These are phyloP conservation scores for Nymphalis urticae DNA, from an alignment of 2,888 invertebrate genomes.

Conservation along the genomic window DNA sequence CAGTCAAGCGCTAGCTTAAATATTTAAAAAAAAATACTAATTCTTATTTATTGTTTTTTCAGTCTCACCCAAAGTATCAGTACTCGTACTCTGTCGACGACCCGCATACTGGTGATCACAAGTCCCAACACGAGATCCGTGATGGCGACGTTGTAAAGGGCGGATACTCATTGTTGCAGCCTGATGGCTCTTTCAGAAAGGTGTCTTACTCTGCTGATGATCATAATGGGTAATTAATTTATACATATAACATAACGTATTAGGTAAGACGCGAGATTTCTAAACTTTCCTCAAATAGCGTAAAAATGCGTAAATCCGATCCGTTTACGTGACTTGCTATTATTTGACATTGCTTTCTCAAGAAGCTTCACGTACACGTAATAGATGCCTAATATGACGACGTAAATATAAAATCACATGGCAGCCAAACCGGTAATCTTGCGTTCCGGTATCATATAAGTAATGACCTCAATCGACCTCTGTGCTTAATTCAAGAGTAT, in stretches of 20 bases:
- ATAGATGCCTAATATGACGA: slow-evolving; percentile 49
- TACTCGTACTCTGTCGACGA: slow-evolving; percentile 83
- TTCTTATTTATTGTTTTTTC: slow-evolving; percentile 34
- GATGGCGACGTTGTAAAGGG: slow-evolving; percentile 85
- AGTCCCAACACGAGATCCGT: slow-evolving; percentile 81
- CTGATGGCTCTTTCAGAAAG: slow-evolving; percentile 83
- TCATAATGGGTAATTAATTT: slow-evolving; percentile 73
- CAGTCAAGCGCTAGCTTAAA: too few species aligned
- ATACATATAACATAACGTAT: neutral
- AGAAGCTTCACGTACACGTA: slow-evolving; percentile 54
- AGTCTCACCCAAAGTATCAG: slow-evolving; percentile 83
- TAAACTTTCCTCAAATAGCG: slow-evolving; percentile 62
- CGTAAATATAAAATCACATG: slow-evolving; percentile 61
- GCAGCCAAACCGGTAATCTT: slow-evolving; percentile 66
- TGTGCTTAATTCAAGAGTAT: slow-evolving; percentile 33
- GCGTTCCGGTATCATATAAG: slow-evolving; percentile 55
- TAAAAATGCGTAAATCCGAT: slow-evolving; percentile 45
- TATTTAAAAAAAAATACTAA: too few species aligned
- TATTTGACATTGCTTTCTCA: slow-evolving; percentile 52
- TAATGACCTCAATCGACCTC: slow-evolving; percentile 69
- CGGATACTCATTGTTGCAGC: slow-evolving; percentile 83
- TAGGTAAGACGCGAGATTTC: slow-evolving; percentile 7
- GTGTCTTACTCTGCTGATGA: slow-evolving; percentile 83
- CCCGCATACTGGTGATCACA: slow-evolving; percentile 83
- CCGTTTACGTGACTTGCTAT: slow-evolving; percentile 41